These are phyloP conservation scores for Hippocampus guttulatus DNA, from an alignment of 2,113 vertebrate species.

Conservation along the genomic window DNA sequence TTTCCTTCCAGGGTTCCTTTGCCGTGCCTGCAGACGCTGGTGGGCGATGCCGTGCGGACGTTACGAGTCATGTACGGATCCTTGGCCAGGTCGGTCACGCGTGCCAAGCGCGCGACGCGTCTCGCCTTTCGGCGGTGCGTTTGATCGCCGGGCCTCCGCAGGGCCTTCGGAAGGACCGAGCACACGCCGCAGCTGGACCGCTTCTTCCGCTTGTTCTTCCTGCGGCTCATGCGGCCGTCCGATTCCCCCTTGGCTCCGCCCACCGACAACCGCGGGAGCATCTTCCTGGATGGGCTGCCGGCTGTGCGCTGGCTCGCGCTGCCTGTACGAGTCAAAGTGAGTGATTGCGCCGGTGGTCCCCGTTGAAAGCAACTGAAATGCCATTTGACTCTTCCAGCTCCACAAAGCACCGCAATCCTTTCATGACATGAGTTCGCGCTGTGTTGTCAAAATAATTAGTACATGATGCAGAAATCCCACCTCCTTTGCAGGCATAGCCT, in stretches of 20 bases:
- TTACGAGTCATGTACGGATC: constrained; percentile 88
- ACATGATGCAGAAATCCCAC: too few species aligned
- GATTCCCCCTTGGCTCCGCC: constrained; percentile 43
- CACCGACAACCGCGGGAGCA: constrained; percentile 62
- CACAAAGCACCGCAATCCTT: too few species aligned
- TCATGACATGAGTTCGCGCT: too few species aligned
- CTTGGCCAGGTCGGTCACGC: constrained; percentile 79
- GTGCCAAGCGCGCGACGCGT: too few species aligned
- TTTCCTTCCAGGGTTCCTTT: constrained; percentile 81
- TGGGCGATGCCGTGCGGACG: constrained; percentile 79
- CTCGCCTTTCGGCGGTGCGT: neutral
- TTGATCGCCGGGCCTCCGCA: constrained; percentile 41
- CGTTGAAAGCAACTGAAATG: too few species aligned
- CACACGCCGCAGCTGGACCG: constrained; percentile 83
- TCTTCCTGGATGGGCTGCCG: constrained; percentile 81
- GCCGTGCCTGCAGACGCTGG: constrained; percentile 81
- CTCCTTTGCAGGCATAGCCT: too few species aligned
- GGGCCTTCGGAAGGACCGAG: constrained; percentile 83
- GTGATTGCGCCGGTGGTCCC: neutral
- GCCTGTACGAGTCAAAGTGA: constrained; percentile 85
- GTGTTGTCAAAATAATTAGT: too few species aligned
- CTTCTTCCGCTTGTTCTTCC: constrained; percentile 95
- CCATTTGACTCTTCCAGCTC: too few species aligned
- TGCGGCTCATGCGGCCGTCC: constrained; percentile 80
- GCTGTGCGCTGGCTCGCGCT: constrained; percentile 84